Conservation (phyloP, 2,113 vertebrate species). For the Anhinga rufa region DNA sequence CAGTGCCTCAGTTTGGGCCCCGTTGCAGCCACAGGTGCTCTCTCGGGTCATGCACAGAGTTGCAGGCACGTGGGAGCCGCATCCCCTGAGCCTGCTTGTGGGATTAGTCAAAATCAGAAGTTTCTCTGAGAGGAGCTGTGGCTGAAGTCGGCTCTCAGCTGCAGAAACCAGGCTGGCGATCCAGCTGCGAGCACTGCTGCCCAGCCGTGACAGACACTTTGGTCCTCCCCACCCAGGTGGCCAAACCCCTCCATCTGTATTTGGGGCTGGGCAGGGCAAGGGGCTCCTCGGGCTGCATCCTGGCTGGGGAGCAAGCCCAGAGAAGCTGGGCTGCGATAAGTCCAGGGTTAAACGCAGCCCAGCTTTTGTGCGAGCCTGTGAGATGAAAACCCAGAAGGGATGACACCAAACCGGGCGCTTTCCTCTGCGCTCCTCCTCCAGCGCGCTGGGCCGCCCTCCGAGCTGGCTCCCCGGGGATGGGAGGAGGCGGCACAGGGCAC, state of each 20-base stretch:
- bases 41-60: fast-evolving
- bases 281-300: not conserved
- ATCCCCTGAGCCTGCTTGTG: not conserved
- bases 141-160: constrained; percentile 14
- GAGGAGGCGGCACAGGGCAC: not conserved
- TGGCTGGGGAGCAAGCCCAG: not conserved
- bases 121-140: not conserved
- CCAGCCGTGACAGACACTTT: not conserved
- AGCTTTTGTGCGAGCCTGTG: not conserved
- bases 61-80: not conserved
- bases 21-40: not conserved
- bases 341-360: not conserved
- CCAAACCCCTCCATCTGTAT: not conserved
- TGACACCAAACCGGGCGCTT: not conserved
- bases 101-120: not conserved
- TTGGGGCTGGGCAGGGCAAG: not conserved
- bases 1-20: not conserved
- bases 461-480: not conserved
- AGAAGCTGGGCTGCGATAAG: not conserved
- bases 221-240: not conserved
- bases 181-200: not conserved
- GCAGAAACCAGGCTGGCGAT: not conserved
- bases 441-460: not conserved
- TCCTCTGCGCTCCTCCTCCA: not conserved
- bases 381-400: not conserved